Conservation (phyloP, 2,888 invertebrate species). For the Liodrosophila aerea region DNA sequence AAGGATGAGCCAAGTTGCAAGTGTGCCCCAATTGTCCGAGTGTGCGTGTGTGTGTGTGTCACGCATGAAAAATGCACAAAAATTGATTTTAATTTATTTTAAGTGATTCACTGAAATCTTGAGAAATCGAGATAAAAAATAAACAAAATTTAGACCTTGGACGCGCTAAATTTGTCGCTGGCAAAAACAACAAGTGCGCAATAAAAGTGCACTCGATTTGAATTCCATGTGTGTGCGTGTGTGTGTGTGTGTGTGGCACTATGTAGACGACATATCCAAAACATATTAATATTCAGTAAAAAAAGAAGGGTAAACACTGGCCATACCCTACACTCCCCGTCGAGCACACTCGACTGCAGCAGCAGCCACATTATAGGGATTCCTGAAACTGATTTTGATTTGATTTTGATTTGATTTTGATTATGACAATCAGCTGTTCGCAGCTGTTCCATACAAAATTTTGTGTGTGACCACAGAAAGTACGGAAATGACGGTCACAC, state of each 20-base stretch:
- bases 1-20: constrained; percentile 54
- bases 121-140: constrained; percentile 20
- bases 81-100: constrained; percentile 75
- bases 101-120: constrained; percentile 61
- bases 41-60: constrained; percentile 22
- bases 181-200: constrained; percentile 25
- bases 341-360: no score
- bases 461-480: no score
- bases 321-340: no score
- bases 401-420: no score
- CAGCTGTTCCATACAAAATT: no score
- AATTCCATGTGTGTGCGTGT: constrained; percentile 18
- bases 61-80: constrained; percentile 62
- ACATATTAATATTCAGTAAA: no score
- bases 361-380: no score
- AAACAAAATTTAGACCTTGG: constrained; percentile 54
- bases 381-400: no score
- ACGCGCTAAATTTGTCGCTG: constrained; percentile 60
- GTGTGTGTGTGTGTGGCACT: neutral
- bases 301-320: no score
- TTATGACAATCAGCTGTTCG: no score
- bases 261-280: no score
- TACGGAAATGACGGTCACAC: no score
- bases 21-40: neutral
- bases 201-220: constrained; percentile 41